Percentiles rank a stretch among this genome's conserved stretches.
These are phyloP conservation scores for Aleiodes leptofemur DNA, from an alignment of 2,888 invertebrate genomes.

Conservation along the genomic window DNA sequence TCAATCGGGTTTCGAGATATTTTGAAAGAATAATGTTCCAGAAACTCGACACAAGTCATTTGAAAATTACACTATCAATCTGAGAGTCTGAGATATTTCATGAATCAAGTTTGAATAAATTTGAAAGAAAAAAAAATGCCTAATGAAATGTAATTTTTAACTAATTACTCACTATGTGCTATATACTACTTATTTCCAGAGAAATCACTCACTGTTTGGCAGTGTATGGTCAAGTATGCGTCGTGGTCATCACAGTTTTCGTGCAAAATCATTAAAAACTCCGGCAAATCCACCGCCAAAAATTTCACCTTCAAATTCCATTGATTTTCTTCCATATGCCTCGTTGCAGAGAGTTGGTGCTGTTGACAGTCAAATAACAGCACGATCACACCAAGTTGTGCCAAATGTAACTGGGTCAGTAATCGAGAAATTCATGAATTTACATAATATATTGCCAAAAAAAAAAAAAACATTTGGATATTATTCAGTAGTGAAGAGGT, in stretches of 20 bases:
- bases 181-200: slow-evolving; percentile 78
- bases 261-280: slow-evolving; percentile 79
- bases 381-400: slow-evolving; percentile 74
- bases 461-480: too few relatives aligned
- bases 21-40: too few relatives aligned
- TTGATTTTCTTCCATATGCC: slow-evolving; percentile 79
- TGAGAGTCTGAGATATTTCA: too few relatives aligned
- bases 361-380: slow-evolving; percentile 78
- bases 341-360: slow-evolving; percentile 77
- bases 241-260: slow-evolving; percentile 81
- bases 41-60: too few relatives aligned
- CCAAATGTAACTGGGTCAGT: slow-evolving; percentile 74
- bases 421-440: background rate
- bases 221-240: slow-evolving; percentile 97
- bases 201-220: slow-evolving; percentile 97
- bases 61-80: too few relatives aligned
- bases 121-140: too few relatives aligned
- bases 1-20: too few relatives aligned
- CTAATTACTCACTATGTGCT: background rate
- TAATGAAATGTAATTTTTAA: background rate
- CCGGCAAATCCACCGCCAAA: slow-evolving; percentile 76
- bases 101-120: too few relatives aligned
- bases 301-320: slow-evolving; percentile 76
- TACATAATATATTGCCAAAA: background rate
- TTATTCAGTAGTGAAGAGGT: too few relatives aligned